These are phyloP conservation scores for Hydropotes inermis DNA, from an alignment of 2,113 vertebrate species.

Conservation along the genomic window DNA sequence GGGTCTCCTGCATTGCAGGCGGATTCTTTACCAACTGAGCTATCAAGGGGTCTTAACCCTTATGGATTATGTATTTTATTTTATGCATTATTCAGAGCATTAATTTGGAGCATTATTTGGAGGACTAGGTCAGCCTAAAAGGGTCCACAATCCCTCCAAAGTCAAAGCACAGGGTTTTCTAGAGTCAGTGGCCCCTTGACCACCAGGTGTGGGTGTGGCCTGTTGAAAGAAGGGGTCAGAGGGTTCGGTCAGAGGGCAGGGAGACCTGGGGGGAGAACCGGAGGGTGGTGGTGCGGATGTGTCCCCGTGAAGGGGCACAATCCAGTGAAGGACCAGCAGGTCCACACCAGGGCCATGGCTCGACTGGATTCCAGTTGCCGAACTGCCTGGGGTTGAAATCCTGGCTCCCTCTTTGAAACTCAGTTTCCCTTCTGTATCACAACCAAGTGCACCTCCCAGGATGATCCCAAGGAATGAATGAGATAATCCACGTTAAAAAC, in stretches of 20 bases:
- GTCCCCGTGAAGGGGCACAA: neutral
- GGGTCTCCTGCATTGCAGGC: neutral
- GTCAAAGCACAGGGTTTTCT: neutral
- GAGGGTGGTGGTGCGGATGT: neutral
- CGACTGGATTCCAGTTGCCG: neutral
- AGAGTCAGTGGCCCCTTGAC: neutral
- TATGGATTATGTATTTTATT: neutral
- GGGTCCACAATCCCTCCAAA: neutral
- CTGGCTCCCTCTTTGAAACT: neutral
- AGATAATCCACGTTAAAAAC: neutral
- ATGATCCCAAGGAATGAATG: neutral
- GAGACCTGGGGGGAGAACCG: neutral
- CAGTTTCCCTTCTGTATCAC: neutral
- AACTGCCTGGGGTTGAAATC: neutral
- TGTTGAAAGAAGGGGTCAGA: neutral
- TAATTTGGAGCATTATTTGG: neutral
- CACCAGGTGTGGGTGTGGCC: neutral
- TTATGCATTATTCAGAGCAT: neutral
- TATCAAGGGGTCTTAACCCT: neutral
- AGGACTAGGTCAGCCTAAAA: neutral
- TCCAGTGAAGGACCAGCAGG: neutral
- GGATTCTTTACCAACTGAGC: neutral
- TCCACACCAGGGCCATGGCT: too few relatives aligned
- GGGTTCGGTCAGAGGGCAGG: neutral
- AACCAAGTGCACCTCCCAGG: rapidly evolving